Evolutionary conservation across 2,888 invertebrate genomes (phyloP).

Genomic region (Mimachlamys varia): DNA sequence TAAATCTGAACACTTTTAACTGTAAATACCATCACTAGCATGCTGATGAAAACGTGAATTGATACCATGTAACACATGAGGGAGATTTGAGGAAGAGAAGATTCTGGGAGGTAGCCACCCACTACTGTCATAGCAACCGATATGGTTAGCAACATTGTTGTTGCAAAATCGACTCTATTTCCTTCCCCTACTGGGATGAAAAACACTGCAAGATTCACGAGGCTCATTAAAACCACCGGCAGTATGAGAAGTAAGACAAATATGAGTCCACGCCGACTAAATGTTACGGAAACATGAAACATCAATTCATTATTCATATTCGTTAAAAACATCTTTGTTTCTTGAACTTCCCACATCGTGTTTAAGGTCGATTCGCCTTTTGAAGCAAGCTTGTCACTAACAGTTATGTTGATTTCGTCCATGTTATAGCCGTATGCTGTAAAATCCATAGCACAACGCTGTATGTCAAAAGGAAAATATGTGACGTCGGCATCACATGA

Average conservation of each 20-base stretch:
- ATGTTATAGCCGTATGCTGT: not conserved
- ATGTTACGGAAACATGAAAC: not conserved
- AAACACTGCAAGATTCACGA: not conserved
- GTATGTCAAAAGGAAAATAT: not conserved
- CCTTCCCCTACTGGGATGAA: not conserved
- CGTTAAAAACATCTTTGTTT: not conserved
- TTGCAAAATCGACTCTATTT: not conserved
- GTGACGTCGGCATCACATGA: slow-evolving; percentile 22
- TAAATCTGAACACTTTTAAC: slow-evolving; percentile 5
- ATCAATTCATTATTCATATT: not conserved
- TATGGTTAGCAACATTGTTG: not conserved
- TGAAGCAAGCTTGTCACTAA: not conserved
- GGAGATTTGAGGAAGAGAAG: not conserved
- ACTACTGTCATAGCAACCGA: slow-evolving; percentile 6
- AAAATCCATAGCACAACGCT: not conserved
- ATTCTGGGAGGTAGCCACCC: not conserved
- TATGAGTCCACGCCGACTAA: not conserved
- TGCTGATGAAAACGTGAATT: not conserved
- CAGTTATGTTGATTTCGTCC: not conserved
- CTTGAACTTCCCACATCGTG: not conserved
- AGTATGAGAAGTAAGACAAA: not conserved
- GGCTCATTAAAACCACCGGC: not conserved
- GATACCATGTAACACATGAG: slow-evolving; percentile 3
- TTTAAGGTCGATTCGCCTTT: not conserved
- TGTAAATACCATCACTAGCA: not conserved